Evolutionary conservation across 2,113 vertebrate species (phyloP).

Genomic region (Oxygymnocypris stewartii): DNA sequence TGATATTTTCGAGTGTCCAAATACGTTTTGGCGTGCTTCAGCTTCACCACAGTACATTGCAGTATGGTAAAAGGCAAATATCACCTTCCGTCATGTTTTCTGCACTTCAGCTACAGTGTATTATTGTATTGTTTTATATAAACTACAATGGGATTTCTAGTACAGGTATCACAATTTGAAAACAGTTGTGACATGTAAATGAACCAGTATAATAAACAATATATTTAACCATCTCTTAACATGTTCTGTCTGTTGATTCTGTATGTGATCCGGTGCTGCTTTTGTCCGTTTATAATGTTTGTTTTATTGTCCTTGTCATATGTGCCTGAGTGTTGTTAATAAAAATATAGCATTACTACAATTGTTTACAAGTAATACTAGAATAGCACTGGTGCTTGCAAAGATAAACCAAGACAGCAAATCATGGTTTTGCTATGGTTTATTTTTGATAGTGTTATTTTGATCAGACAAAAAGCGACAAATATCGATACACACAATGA

Average conservation of each 20-base stretch:
- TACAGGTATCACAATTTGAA: constrained; percentile 75
- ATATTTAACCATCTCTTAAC: constrained; percentile 76
- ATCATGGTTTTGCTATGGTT: constrained; percentile 66
- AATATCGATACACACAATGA: constrained; percentile 56
- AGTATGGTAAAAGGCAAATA: constrained; percentile 42
- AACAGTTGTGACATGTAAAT: constrained; percentile 76
- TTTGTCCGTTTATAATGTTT: constrained; percentile 52
- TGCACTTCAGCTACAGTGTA: constrained; percentile 68
- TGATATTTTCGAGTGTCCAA: constrained; percentile 9
- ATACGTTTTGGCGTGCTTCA: neutral
- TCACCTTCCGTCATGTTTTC: constrained; percentile 61
- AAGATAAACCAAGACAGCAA: neutral
- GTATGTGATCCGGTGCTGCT: neutral
- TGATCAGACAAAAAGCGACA: constrained; percentile 54
- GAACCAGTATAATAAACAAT: constrained; percentile 77
- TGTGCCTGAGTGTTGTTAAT: neutral
- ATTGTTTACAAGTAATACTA: neutral
- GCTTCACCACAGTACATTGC: constrained; percentile 10
- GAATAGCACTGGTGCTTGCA: neutral
- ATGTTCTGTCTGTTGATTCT: constrained; percentile 46
- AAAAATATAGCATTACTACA: neutral
- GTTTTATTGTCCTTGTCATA: constrained; percentile 45
- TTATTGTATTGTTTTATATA: constrained; percentile 70
- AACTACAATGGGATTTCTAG: constrained; percentile 60
- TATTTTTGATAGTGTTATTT: constrained; percentile 67